phyloP scores from a whole-genome alignment of 2,888 invertebrate genomes.

The Chymomyza procnemis region DNA sequence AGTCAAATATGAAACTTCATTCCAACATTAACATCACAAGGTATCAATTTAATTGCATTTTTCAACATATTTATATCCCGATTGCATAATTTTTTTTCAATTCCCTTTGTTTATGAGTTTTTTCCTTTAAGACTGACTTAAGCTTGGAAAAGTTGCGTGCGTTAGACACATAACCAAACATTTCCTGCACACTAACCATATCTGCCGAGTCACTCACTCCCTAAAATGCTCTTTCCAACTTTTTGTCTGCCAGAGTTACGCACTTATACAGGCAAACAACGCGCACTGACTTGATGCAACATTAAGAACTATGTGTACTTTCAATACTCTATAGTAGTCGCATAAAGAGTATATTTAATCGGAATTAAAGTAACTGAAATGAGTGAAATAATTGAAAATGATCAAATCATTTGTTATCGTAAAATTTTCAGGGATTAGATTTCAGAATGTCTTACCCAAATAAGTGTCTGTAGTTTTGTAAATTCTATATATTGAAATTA shows the following conservation, averaged over 20 bases:
- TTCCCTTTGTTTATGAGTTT: slow-evolving; percentile 55
- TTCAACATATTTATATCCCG: not conserved
- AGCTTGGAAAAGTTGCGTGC: slow-evolving; percentile 59
- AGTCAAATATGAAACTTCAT: too few relatives aligned
- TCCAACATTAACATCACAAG: too few relatives aligned
- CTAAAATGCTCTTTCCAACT: slow-evolving; percentile 33
- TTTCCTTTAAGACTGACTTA: slow-evolving; percentile 50
- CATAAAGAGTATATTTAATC: too few relatives aligned
- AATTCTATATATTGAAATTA: too few relatives aligned
- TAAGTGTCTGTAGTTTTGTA: too few relatives aligned
- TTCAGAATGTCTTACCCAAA: too few relatives aligned
- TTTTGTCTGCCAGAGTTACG: slow-evolving; percentile 2
- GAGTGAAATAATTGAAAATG: too few relatives aligned
- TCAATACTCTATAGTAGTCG: slow-evolving; percentile 23
- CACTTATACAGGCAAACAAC: slow-evolving; percentile 48
- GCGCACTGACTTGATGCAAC: slow-evolving; percentile 54
- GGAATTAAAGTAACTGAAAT: too few relatives aligned
- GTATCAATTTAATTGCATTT: too few relatives aligned
- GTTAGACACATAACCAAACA: slow-evolving; percentile 19
- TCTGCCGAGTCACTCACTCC: not conserved
- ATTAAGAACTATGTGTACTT: slow-evolving; percentile 68
- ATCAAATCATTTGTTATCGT: too few relatives aligned
- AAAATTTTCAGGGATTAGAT: too few relatives aligned
- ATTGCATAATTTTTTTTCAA: not conserved
- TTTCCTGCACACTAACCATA: slow-evolving; percentile 14